Evolutionary conservation across 2,888 invertebrate genomes (phyloP).

Genomic region (Colostygia pectinataria): DNA sequence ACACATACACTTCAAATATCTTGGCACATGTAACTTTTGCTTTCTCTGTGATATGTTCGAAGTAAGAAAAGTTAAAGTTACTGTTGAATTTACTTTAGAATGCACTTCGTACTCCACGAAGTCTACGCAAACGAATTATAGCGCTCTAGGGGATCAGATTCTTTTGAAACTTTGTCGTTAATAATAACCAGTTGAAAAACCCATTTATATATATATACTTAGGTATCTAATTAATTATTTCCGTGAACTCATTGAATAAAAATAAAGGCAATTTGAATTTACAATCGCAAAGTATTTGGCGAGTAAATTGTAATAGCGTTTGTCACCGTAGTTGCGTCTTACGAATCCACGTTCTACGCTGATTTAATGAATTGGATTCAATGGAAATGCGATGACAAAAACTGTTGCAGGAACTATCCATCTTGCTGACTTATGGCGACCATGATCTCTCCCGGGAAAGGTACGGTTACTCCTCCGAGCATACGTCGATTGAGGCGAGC

Average conservation of each 20-base stretch:
- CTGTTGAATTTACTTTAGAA: no score
- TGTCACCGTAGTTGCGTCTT: slow-evolving; percentile 5
- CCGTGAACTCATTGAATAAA: background rate
- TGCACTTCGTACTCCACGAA: no score
- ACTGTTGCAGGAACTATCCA: slow-evolving; percentile 34
- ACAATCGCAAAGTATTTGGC: background rate
- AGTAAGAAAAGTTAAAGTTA: no score
- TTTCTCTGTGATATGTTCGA: no score
- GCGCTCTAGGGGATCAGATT: no score
- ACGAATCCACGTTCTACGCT: slow-evolving; percentile 22
- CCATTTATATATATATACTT: no score
- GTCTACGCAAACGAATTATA: no score
- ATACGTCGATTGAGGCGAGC: slow-evolving; percentile 34
- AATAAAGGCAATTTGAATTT: background rate
- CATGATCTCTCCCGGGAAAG: slow-evolving; percentile 35
- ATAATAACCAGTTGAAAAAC: no score
- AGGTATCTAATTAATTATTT: background rate
- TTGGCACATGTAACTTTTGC: no score
- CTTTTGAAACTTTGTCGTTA: no score
- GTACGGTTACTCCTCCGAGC: slow-evolving; percentile 34
- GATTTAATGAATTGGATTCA: slow-evolving; percentile 30
- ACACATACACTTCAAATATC: no score
- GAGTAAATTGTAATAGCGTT: slow-evolving; percentile 2
- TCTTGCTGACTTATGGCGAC: slow-evolving; percentile 37
- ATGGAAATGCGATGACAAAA: slow-evolving; percentile 26